Base-by-base conservation (phyloP, 2,113 vertebrate genomes). In the Misgurnus mizolepis region DNA sequence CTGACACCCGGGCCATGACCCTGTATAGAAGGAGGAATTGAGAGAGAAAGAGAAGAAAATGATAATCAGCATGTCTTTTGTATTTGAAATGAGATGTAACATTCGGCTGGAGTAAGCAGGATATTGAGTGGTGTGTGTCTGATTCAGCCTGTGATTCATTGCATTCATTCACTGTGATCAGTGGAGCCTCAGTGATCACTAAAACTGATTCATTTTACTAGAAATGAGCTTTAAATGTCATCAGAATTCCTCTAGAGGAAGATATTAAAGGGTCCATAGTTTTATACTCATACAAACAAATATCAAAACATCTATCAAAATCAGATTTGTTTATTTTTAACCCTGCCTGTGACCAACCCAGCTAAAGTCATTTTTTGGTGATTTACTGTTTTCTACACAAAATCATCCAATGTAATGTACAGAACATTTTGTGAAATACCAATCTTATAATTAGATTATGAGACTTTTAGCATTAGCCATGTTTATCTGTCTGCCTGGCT, bases 81-180 rank as follows among this genome's bases (percentile, higher is more conserved):
- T 74, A 45, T 74, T 61, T 43, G n/a, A 74, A 61, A 61, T 74
- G 56, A 74, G 71, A 74, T 4, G 18, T 61, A 56, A 74, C 18
- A 0, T 61, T 61, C n/a, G 45, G 10, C 17, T n/a, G 71, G 55
- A 47, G 43, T 74, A 61, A 61, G 39, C 71, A 27, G 56, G 56
- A 47, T 61, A 61, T 74, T 74, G 71, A 74, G n/a, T 27, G 56
- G 60, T 47, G n/a, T 41, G 53, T 58, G 69, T 72, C 56, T 53
- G 56, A 6, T 60, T 74, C 40, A 74, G 56, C 40, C 55, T 27
- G 2, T 47, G 67, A 70, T 43, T 45, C 15, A 41, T 76, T 8
- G 56, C 49, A 80, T 56, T 67, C 50, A 4, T 8, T 41, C n/a
- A 3, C 49, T 40, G 53, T 61, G 56, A 74, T 62, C 72, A 43